These are phyloP conservation scores for Paracentrotus lividus DNA, from an alignment of 53 echinoderm and acorn worm genomes.

Conservation along the genomic window DNA sequence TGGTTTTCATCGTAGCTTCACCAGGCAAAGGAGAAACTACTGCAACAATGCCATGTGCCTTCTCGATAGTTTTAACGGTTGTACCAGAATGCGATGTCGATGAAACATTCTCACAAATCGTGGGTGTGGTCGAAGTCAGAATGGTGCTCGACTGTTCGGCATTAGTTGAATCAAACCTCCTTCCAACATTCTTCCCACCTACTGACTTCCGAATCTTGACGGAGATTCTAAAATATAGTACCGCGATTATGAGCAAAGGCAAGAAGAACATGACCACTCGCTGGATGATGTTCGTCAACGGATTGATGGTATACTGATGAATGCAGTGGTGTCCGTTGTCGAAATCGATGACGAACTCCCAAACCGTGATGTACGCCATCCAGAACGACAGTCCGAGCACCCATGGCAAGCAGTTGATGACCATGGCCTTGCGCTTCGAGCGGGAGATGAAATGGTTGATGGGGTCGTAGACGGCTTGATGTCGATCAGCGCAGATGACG, in stretches of 20 bases:
- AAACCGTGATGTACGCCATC: slow-evolving; percentile 27
- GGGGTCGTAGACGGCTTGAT: slow-evolving; percentile 57
- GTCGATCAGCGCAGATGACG: slow-evolving; percentile 53
- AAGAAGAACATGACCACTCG: slow-evolving; percentile 15
- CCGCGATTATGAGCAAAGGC: slow-evolving; percentile 37
- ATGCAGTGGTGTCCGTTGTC: slow-evolving; percentile 51
- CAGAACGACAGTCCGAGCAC: slow-evolving; percentile 45
- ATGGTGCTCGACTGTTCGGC: neutral
- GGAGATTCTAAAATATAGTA: slow-evolving; percentile 38
- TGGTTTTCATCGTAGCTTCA: neutral
- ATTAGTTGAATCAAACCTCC: neutral
- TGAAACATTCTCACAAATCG: no score
- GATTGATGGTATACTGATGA: neutral
- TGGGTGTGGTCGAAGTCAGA: neutral
- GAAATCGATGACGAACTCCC: slow-evolving; percentile 48
- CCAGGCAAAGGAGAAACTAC: neutral
- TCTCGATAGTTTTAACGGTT: neutral
- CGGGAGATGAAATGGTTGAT: slow-evolving; percentile 56
- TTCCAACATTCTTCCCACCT: neutral
- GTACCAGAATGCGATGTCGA: neutral
- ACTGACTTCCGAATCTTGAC: slow-evolving; percentile 8
- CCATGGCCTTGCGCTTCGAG: slow-evolving; percentile 51
- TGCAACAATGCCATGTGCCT: neutral
- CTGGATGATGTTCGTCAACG: neutral
- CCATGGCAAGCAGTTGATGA: slow-evolving; percentile 22